phyloP scores from a whole-genome alignment of 2,797 vertebrate genomes.

The Monodelphis domestica region DNA sequence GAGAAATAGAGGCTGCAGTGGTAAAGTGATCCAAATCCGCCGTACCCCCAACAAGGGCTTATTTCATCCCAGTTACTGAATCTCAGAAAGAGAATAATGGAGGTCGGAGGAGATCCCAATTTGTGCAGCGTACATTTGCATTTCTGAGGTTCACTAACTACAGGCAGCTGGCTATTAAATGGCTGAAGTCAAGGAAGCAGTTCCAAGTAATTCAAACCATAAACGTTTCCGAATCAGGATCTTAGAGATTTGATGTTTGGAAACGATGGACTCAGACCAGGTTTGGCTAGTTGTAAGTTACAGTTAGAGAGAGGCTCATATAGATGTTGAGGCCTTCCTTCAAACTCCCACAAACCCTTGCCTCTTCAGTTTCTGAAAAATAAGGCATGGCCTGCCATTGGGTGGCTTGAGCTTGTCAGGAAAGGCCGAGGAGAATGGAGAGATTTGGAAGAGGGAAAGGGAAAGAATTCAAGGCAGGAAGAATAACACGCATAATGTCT shows the following conservation, averaged over 20 bases:
- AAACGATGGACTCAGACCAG: background rate
- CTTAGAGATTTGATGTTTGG: background rate
- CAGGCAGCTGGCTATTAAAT: background rate
- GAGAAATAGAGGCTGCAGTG: background rate
- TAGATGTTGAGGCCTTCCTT: background rate
- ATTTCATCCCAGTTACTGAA: background rate
- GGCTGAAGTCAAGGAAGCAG: background rate
- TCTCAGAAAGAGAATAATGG: too few species aligned
- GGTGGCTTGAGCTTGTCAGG: background rate
- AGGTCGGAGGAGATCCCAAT: background rate
- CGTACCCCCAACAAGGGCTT: background rate
- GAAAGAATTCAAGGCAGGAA: background rate
- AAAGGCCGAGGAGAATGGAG: too few species aligned
- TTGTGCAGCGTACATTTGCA: background rate
- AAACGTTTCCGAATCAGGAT: background rate
- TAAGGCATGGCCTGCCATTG: too few species aligned
- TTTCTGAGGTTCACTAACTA: background rate
- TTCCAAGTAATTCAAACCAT: background rate
- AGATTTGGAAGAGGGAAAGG: background rate
- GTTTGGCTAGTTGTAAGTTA: background rate
- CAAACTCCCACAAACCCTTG: background rate
- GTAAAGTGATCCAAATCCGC: background rate
- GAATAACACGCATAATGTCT: background rate
- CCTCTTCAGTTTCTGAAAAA: background rate
- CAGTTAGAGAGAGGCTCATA: background rate